Evolutionary conservation across 2,113 vertebrate genomes (phyloP), one percentile per base, ranked within the genome.

Genomic region (Aleadryas rufinucha): DNA sequence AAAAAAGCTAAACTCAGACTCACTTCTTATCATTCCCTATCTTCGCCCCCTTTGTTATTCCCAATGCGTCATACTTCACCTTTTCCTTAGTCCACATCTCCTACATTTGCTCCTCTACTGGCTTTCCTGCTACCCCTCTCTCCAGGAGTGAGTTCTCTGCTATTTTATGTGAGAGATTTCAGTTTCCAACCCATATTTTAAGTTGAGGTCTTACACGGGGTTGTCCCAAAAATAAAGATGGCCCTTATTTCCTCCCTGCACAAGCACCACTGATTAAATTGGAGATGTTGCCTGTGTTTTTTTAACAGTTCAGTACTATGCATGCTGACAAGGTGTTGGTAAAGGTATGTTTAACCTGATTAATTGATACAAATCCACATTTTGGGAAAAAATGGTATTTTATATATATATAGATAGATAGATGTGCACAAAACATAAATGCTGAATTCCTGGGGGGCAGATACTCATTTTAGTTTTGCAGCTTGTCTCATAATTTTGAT

Each of bases 51-150:
- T 97, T 95, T 90, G 66, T 88, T 96, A 72, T 90, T 97, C 83
- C 41, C 66, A 84, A 1, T 96, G 84, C 71, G 61, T 97, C 96
- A 97, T 64, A 22, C 68, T 77, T 90, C 47, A 94, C 69, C 85
- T 94, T 95, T 94, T 93, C 84, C 80, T 96, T 95, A 86, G 76
- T 93, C 90, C 65, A 6, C 39, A 53, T 75, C 53, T 96, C 82
- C 87, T 70, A 42, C 71, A 53, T 64, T 74, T 28, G 6, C 84
- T 91, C 33, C 44, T 90, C 49, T 28, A 1, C 50, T 39, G 41
- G 26, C 54, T 91, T 93, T 87, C 31, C 53, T 88, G n/a, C 50
- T 41, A n/a, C 53, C 70, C 39, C 54, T 92, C 7, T 1, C 41
- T 84, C 39, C 76, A 76, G 85, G 30, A 65, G 26, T 33, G 59